Evolutionary conservation across 2,113 vertebrate genomes (phyloP).

Genomic region (Craseonycteris thonglongyai): DNA sequence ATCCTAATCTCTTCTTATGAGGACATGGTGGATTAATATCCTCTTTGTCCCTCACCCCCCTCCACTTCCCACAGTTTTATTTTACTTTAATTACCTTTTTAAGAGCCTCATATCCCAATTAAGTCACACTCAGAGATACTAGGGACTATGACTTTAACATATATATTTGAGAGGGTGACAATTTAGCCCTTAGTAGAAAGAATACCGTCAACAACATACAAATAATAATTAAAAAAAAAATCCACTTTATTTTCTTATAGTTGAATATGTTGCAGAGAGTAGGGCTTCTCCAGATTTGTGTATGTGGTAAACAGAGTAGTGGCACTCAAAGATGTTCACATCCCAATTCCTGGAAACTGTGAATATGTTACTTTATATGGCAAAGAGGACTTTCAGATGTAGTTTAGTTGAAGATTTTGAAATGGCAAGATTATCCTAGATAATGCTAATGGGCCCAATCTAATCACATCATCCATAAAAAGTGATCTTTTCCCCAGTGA

Average conservation of each 20-base stretch:
- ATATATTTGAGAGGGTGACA: neutral
- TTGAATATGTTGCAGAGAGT: neutral
- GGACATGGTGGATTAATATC: neutral
- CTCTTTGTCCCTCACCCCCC: rapidly evolving
- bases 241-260: neutral
- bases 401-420: neutral
- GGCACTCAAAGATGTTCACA: neutral
- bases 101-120: neutral
- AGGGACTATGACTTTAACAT: neutral
- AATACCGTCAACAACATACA: neutral
- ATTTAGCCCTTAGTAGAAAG: neutral
- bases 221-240: neutral
- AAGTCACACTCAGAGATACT: neutral
- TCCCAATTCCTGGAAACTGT: neutral
- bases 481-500: neutral
- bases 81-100: neutral
- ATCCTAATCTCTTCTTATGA: neutral
- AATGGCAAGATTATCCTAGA: neutral
- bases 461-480: neutral
- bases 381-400: neutral
- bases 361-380: neutral
- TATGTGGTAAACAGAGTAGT: neutral
- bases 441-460: neutral
- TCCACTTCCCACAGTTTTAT: neutral
- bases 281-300: neutral